Base-by-base conservation (phyloP, 2,888 invertebrate genomes). In the Sinohyriopsis cumingii region DNA sequence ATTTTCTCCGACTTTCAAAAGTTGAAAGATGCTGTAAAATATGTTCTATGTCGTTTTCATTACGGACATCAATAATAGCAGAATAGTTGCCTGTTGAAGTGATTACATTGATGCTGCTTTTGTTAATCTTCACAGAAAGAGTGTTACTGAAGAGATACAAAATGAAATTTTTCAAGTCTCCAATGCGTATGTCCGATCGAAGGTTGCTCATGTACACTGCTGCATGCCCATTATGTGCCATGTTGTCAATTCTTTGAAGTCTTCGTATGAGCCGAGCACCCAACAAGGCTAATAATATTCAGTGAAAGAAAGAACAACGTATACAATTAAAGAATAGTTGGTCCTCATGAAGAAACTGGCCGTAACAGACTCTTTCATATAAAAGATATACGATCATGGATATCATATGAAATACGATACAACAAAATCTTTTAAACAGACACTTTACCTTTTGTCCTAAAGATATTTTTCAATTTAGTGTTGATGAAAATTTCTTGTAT, bases 201-300 rank as follows among this genome's bases (percentile, higher is more conserved):
- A 84, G 65, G 63, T 82, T 82, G 12, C 82, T 82, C n/a, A 84
- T 71, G 69, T 74, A 84, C 1, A 84, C 54, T 33, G 76, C 68
- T 25, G 76, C 53, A 20, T 65, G 56, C 19, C 56, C 57, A 20
- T 64, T 57, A 5, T 33, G 25, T 25, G 57, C 45, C 45, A 45
- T 59, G 59, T n/a, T 59, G 28, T 7, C 19, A 59, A 59, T 45
- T 45, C 45, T 15, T 12, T 45, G 45, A 45, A 3, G 12, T 45
- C 45, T 45, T 45, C 15, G 3, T 45, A 45, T 45, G 45, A 45
- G 45, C 15, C 1, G 12, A 45, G 3, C 45, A 45, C 15, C 45
- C 15, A 0, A 45, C 45, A 45, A 45, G 15, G 45, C 45, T 45
- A 45, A 45, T 33, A 9, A 33, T 45, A 45, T 45, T 45, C 45